Evolutionary conservation across 2,797 vertebrate species (phyloP), one percentile per base, ranked within the genome.

Genomic region (Diceros bicornis): DNA sequence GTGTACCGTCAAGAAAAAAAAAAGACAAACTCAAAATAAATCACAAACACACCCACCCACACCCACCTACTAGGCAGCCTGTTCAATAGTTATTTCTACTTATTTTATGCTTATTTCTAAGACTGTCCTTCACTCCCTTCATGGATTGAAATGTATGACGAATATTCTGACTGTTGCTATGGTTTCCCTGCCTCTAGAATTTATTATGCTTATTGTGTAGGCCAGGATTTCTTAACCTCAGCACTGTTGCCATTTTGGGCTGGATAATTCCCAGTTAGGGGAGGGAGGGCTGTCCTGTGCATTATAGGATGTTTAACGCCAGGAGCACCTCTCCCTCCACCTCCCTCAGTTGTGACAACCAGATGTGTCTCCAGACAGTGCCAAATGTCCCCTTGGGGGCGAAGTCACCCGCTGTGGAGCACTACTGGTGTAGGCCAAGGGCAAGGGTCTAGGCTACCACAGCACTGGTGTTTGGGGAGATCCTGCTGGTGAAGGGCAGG

Each of bases 131-230:
- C 68, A 94, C 62, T 81, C 61, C 61, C 68, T 88, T 96, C 20
- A 37, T 68, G 66, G 86, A 69, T 91, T 79, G 77, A 83, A 95
- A 75, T 91, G 69, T 87, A 34, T 92, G 34, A 66, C 84, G 89
- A 82, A 12, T 84, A 83, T 66, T 89, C 37, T 85, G 75, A 89
- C 89, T 72, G 69, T 90, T 98, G 94, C 94, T 95, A 78, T 92
- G 82, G 91, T 92, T 97, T 96, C 84, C 69, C 17, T 84, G 86
- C 50, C 69, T 92, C 71, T 81, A 69, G 89, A 93, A 89, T 77
- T n/a, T 66, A 79, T 83, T 89, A 11, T 81, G 64, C 29, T 94
- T 91, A 20, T 82, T 83, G 27, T 57, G 16, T 78, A 34, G 69
- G 52, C 47, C 75, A 59, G 59, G 47, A 7, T 84, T 86, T 96